Evolutionary conservation across 1,140 invertebrate genomes (phyloP), one percentile per base, ranked within the genome.

Genomic region (Drosophila mayri): DNA sequence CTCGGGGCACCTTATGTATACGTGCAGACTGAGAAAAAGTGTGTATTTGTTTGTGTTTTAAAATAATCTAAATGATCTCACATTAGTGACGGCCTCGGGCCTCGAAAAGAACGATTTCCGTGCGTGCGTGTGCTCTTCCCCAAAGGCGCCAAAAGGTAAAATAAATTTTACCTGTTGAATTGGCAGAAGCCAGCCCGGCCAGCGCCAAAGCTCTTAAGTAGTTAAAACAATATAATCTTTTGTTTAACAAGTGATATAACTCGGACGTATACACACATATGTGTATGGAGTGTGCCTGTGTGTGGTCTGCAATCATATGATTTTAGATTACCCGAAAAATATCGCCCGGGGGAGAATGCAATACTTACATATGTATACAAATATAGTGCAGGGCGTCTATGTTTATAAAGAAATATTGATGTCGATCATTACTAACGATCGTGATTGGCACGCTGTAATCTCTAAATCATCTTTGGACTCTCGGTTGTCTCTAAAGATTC

Each of bases 41-140:
- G 18, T 64, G 38, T 64, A 74, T 74, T 73, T 47, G 54, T 73
- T 75, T 75, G 58, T 73, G 63, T 70, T 70, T 55, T 70, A 70
- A 70, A 70, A 70, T 70, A 70, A 70, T 70, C 66, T 55, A 70
- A 49, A 70, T 70, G 66, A 70, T 70, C 66, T 70, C 66, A 70
- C 66, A 70, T 46, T 67, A 70, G 66, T 46, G 66, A 49, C 66
- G 66, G 62, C 25, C 61, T 18, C 61, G 49, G 61, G 61, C 49
- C 49, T 46, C 20, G n/a, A 70, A 64, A 43, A 43, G 43, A 38
- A 37, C 38, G 0, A 38, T 38, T 46, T 46, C 55, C 66, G 66
- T 70, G 66, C 66, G 66, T 70, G 66, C 49, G 43, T 49, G 20
- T 32, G 41, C 32, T 52, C 30, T 52, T 54, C 18, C 12, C 52